Evolutionary conservation across 2,113 vertebrate genomes (phyloP), one percentile per base, ranked within the genome.

Genomic region (Dicaeum eximium): DNA sequence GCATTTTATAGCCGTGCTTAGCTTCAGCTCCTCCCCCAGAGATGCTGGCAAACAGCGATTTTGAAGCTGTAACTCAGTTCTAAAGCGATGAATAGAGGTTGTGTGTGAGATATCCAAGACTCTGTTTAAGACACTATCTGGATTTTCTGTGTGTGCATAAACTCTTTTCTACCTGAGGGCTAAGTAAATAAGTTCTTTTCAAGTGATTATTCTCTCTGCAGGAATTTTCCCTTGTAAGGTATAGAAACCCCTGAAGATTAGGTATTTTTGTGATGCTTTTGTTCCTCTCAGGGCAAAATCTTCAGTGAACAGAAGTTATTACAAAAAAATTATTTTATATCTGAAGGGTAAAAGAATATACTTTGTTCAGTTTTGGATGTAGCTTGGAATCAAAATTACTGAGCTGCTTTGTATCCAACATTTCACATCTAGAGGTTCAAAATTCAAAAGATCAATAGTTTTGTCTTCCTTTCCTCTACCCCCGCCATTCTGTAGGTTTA

Each of bases 121-220:
- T 80, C 67, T 75, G n/a, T 89, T 93, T 62, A 78, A 94, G 94
- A 87, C 70, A 37, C 50, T 96, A 56, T 86, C 95, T 91, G 87
- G 64, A 81, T 96, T 94, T 93, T 84, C 90, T 93, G 54, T 71
- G 89, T 74, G 69, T 75, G 93, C 93, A 89, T 93, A 56, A 87
- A 94, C 83, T 89, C 45, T 84, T 77, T 83, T 86, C 75, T 86
- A 72, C 67, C 96, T 95, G 88, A 96, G 64, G 79, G 72, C 82
- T 95, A 70, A 92, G 93, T 80, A 97, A 96, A 95, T 95, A 96
- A 92, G 72, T 93, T 97, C 62, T 88, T 90, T 83, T 80, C 79
- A 90, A 94, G 72, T 92, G 64, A 93, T 96, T 83, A 94, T 94
- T 66, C 61, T 96, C 90, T 67, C 53, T 53, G 77, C 67, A 88